Evolutionary conservation across 2,888 invertebrate species (phyloP).

Genomic region (Eupsilia transversa): DNA sequence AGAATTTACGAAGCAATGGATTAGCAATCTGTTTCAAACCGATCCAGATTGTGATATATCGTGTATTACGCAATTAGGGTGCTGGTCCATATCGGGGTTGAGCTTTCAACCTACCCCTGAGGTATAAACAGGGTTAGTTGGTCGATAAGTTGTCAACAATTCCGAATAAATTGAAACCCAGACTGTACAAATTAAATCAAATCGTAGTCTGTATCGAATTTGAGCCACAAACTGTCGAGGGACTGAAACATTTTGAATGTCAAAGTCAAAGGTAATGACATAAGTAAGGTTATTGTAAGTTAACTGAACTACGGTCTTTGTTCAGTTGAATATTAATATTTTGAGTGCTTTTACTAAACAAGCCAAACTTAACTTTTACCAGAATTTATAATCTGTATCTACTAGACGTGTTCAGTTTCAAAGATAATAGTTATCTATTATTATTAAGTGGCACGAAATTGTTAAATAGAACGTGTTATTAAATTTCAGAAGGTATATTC

Average conservation of each 20-base stretch:
- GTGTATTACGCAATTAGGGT: no score
- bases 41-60: no score
- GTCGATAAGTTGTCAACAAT: background rate
- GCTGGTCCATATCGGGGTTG: no score
- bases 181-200: conserved; percentile 24
- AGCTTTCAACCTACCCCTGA: no score
- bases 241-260: conserved; percentile 3
- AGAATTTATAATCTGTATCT: background rate
- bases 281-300: conserved; percentile 1
- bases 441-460: background rate
- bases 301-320: no score
- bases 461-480: no score
- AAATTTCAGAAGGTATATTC: no score
- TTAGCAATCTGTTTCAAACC: no score
- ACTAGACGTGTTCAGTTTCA: background rate
- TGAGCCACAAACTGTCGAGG: conserved; percentile 15
- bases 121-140: no score
- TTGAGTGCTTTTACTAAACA: background rate
- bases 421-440: background rate
- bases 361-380: background rate
- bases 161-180: background rate
- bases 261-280: background rate
- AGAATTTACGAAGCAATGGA: no score
- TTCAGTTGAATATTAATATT: background rate
- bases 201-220: conserved; percentile 6